phyloP scores from a whole-genome alignment of 2,113 vertebrate genomes.

The Trochalopteron elliotii region DNA sequence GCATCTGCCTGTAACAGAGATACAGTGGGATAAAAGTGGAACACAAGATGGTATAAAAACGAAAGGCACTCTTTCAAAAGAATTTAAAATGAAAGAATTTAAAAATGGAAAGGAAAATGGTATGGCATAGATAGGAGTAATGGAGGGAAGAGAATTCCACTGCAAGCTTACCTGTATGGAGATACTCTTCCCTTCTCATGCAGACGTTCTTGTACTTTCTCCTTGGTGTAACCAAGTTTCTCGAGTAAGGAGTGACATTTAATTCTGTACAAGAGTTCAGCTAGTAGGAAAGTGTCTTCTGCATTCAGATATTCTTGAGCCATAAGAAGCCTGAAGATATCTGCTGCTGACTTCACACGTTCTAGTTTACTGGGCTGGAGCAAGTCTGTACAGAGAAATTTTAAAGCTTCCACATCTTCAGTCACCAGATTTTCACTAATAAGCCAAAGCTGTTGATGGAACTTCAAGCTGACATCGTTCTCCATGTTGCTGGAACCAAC shows the following conservation, averaged over 20 bases:
- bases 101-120: background rate
- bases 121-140: background rate
- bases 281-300: conserved; percentile 62
- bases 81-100: too few relatives aligned
- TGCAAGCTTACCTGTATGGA: conserved; percentile 63
- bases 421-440: conserved; percentile 49
- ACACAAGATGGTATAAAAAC: background rate
- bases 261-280: conserved; percentile 71
- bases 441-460: conserved; percentile 27
- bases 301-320: conserved; percentile 12
- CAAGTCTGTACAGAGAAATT: conserved; percentile 73
- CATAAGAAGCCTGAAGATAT: conserved; percentile 66
- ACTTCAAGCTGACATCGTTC: background rate
- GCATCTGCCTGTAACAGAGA: conserved; percentile 70
- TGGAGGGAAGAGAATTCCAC: background rate
- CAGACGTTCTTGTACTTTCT: conserved; percentile 36
- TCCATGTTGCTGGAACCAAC: background rate
- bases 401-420: conserved; percentile 67
- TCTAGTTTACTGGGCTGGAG: conserved; percentile 47
- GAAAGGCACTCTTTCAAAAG: background rate
- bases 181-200: conserved; percentile 38
- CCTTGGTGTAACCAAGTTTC: conserved; percentile 41
- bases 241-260: conserved; percentile 40
- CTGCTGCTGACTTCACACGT: background rate
- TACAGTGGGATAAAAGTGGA: background rate